Evolutionary conservation across 2,888 invertebrate genomes (phyloP).

Genomic region (Morinoia aosen): DNA sequence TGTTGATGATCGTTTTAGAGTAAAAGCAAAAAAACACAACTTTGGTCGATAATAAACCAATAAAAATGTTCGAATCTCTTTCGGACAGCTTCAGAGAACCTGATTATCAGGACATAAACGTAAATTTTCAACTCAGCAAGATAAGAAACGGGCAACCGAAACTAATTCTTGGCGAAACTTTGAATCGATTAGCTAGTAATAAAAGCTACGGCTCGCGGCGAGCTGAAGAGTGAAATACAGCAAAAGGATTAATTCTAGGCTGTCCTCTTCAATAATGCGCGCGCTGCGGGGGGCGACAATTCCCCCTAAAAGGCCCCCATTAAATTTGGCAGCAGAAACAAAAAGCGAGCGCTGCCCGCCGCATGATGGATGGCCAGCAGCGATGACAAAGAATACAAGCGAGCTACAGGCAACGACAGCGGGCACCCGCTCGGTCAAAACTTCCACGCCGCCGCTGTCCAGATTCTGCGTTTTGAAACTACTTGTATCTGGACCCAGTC

Average conservation of each 20-base stretch:
- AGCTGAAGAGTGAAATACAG: neutral
- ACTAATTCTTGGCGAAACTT: neutral
- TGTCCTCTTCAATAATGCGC: neutral
- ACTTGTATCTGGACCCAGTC: too few relatives aligned
- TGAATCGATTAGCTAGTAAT: neutral
- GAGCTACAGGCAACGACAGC: slow-evolving; percentile 28
- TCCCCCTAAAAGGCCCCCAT: slow-evolving; percentile 34
- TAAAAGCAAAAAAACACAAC: neutral
- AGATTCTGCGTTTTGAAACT: neutral
- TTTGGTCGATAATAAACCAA: neutral
- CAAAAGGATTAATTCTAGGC: neutral
- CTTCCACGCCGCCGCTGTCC: neutral
- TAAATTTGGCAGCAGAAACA: slow-evolving; percentile 32
- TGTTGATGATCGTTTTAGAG: too few relatives aligned
- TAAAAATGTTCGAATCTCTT: neutral
- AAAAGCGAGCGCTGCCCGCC: neutral
- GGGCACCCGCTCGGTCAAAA: neutral
- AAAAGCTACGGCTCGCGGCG: neutral
- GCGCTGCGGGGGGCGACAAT: neutral
- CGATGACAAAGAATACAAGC: slow-evolving; percentile 40
- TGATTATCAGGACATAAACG: neutral
- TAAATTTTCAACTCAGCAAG: neutral
- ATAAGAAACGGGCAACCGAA: neutral
- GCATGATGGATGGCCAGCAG: neutral
- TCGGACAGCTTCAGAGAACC: neutral